Base-by-base conservation (phyloP, 2,888 invertebrate genomes). In the Mythimna loreyi region DNA sequence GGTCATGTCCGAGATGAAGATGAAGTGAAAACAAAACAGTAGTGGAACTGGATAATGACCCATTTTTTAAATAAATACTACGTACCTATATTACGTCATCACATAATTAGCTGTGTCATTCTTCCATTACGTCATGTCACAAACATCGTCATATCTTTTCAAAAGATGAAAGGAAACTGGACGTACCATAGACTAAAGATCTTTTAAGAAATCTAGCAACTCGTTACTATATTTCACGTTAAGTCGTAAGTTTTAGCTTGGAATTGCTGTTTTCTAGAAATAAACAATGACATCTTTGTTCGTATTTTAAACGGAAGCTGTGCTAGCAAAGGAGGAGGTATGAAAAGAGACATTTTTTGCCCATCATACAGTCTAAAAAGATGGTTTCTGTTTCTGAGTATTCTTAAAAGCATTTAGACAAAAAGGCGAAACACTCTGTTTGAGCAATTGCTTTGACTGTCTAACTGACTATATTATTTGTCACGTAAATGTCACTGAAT, bases 21-120 rank as follows among this genome's bases (percentile, higher is more conserved):
- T n/a, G n/a, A n/a, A n/a, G n/a, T n/a, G 59, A 60, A 73, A 80
- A 80, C 62, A 69, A 65, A 81, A 55, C 47, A n/a, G n/a, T 66
- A 11, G 64, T 45, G 47, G 28, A 52, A 68, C 40, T 6, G 47
- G 66, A 71, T 63, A 50, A n/a, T 30, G 50, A 43, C 58, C 33
- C 30, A 61, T 60, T 67, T 61, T n/a, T 9, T 28, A 52, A 55
- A 66, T 40, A 16, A 40, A 40, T 40, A 40, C 6, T 16, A n/a
- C n/a, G n/a, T n/a, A n/a, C n/a, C n/a, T n/a, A 40, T 40, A 40
- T 40, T 43, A 53, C 64, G 53, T 63, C 57, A 71, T 33, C 43
- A n/a, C 30, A 30, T 28, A 66, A 52, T 57, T 56, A 50, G 8
- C 13, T 59, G 50, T 66, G 56, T 76, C 28, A 61, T 52, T 70